Conservation (phyloP, 2,113 vertebrate species). For the Gymnobelideus leadbeateri region DNA sequence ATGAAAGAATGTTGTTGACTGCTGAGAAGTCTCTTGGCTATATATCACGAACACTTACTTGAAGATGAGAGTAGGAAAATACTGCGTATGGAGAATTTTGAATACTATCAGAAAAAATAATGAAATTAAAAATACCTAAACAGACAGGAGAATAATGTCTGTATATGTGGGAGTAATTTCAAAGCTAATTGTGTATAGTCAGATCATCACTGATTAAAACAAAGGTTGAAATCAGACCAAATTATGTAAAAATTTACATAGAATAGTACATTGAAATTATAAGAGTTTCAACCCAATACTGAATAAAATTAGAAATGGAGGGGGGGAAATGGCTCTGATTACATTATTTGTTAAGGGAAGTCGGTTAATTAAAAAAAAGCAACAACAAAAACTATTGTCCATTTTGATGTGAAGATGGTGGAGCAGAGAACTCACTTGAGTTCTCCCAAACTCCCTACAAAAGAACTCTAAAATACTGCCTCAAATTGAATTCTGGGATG, state of each 20-base stretch:
- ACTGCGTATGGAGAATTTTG: not conserved
- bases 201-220: not conserved
- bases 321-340: not conserved
- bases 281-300: not conserved
- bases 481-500: too few species aligned
- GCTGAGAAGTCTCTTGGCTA: not conserved
- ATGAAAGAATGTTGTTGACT: not conserved
- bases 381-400: too few species aligned
- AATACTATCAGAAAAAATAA: not conserved
- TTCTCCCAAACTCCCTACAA: too few species aligned
- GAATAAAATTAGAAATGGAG: not conserved
- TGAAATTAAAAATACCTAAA: not conserved
- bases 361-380: too few species aligned
- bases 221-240: not conserved
- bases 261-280: not conserved
- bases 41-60: not conserved
- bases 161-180: not conserved
- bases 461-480: too few species aligned
- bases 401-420: too few species aligned
- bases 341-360: too few species aligned
- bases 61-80: not conserved
- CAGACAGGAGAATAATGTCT: not conserved
- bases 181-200: not conserved
- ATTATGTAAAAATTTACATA: not conserved
- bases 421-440: too few species aligned